Base-by-base conservation (phyloP, 2,888 invertebrate species). In the Lasius platythorax region DNA sequence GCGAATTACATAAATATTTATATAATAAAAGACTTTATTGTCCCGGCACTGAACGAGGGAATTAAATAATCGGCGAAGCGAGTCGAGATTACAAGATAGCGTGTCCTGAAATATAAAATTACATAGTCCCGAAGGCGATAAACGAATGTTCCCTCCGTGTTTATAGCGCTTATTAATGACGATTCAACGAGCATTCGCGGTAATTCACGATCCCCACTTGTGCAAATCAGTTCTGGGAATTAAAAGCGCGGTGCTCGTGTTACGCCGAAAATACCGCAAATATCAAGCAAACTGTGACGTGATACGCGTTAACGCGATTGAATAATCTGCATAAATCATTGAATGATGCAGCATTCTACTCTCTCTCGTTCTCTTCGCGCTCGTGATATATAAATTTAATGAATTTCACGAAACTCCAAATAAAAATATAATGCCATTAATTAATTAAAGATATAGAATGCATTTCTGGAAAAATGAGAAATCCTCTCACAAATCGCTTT, bases 201-300 rank as follows among this genome's bases (percentile, higher is more conserved):
- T 78, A 43, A 68, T 58, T 68, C 30, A 43, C 56, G 43, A 8
- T 12, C 18, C 18, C 28, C 18, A 8, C 18, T 53, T 61, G 30
- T 15, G 9, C 40, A 78, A 78, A 78, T 78, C 67, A 46, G 37
- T 15, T 61, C 18, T 3, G 66, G 12, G 12, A 76, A 37, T 67
- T 56, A 23, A 37, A 4, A 8, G 8, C 15, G 15, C 46, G 11
- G 33, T 37, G 23, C 46, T 50, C 18, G 53, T 18, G 40, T 28
- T 28, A n/a, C 53, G 37, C 30, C 40, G 30, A 40, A 56, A 68
- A 43, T 78, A 78, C 68, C 28, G 68, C 9, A 78, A 78, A 76
- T 18, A 40, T 23, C 18, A n/a, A 50, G n/a, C 75, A 9, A n/a
- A 1, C 53, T 18, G 30, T 30, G n/a, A 50, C n/a, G 18, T 33